Conservation (phyloP, 2,113 vertebrate genomes). For the Notarius lentiginosus region DNA sequence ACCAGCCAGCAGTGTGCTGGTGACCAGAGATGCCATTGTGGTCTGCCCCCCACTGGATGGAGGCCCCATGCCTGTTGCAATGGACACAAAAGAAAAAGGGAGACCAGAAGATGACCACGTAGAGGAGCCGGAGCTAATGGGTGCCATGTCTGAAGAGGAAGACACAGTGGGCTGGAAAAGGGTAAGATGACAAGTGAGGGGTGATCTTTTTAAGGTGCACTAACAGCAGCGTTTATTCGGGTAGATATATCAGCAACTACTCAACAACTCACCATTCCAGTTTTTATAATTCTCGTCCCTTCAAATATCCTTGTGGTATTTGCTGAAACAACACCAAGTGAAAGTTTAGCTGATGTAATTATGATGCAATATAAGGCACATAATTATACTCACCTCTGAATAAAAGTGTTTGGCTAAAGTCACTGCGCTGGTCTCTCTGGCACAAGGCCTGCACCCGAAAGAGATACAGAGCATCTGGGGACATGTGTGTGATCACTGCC, state of each 20-base stretch:
- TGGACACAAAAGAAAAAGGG: conserved; percentile 97
- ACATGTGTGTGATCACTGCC: conserved; percentile 93
- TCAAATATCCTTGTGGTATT: conserved; percentile 98
- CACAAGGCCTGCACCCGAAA: conserved; percentile 98
- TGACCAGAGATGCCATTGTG: conserved; percentile 92
- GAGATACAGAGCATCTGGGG: conserved; percentile 93
- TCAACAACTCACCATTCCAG: conserved; percentile 89
- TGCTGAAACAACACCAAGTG: conserved; percentile 72
- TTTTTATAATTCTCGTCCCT: conserved; percentile 96
- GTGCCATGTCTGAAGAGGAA: conserved; percentile 97
- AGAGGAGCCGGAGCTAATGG: conserved; percentile 97
- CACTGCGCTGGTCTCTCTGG: conserved; percentile 93
- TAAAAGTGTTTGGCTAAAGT: conserved; percentile 98
- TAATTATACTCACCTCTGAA: conserved; percentile 84
- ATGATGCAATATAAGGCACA: background rate
- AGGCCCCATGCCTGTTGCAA: conserved; percentile 95
- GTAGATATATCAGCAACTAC: background rate
- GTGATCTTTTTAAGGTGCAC: background rate
- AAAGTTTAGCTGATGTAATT: conserved; percentile 2
- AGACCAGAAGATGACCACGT: conserved; percentile 98
- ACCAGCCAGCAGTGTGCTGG: conserved; percentile 92
- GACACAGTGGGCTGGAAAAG: conserved; percentile 86
- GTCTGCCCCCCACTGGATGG: conserved; percentile 95
- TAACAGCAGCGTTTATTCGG: background rate
- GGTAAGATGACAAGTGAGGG: background rate